phyloP scores from a whole-genome alignment of 2,113 vertebrate species.

The Pyrgilauda ruficollis region DNA sequence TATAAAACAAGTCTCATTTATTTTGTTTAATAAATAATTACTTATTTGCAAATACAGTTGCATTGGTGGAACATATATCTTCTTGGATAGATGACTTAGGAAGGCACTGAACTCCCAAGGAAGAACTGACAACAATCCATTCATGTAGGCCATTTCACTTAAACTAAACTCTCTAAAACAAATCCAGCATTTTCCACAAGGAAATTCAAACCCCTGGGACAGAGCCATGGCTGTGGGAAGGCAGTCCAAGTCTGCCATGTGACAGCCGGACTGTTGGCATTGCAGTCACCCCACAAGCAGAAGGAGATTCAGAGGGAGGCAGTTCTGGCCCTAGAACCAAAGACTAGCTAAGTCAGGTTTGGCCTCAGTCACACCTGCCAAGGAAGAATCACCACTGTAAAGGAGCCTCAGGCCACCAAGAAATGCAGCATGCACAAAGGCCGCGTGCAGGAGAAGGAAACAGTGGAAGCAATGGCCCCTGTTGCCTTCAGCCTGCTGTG shows the following conservation, averaged over 20 bases:
- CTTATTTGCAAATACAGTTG: not conserved
- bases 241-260: not conserved
- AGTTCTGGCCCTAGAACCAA: not conserved
- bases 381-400: not conserved
- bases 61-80: not conserved
- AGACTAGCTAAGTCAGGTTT: not conserved
- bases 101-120: not conserved
- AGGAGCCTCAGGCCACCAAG: not conserved
- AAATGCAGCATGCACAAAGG: not conserved
- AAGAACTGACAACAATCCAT: not conserved
- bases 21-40: slow-evolving; percentile 51
- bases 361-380: not conserved
- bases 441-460: not conserved
- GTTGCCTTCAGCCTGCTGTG: not conserved
- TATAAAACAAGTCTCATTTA: slow-evolving; percentile 41
- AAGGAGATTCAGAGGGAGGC: not conserved
- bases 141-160: not conserved
- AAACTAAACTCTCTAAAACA: not conserved
- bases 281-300: not conserved
- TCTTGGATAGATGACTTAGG: not conserved
- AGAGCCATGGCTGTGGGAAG: not conserved
- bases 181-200: not conserved
- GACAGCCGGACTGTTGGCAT: not conserved
- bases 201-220: not conserved
- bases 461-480: not conserved